Conservation (phyloP, 2,113 vertebrate species). For the Prolemur simus region DNA sequence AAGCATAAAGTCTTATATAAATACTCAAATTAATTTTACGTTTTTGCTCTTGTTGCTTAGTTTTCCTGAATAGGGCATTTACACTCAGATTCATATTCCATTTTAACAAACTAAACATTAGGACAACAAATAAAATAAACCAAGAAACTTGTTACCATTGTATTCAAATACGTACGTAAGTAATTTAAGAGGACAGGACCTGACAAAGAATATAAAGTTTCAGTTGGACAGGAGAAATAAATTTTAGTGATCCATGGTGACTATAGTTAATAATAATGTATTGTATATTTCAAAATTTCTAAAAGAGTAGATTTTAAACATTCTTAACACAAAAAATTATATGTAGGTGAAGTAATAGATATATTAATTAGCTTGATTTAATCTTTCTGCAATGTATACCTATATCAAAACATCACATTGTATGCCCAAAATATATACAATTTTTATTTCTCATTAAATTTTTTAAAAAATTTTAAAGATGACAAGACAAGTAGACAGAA, state of each 20-base stretch:
- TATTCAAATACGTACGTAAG: constrained; percentile 39
- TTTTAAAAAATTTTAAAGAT: neutral
- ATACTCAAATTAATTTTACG: constrained; percentile 4
- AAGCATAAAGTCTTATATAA: neutral
- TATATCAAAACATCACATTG: neutral
- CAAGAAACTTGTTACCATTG: neutral
- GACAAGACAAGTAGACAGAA: constrained; percentile 24
- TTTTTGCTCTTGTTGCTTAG: constrained; percentile 23
- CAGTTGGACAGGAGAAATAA: neutral
- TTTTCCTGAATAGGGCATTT: constrained; percentile 58
- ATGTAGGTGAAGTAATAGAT: neutral
- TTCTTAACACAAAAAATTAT: neutral
- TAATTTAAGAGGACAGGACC: constrained; percentile 40
- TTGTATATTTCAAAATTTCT: neutral
- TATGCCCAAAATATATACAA: neutral
- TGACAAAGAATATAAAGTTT: neutral
- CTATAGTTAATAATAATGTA: neutral
- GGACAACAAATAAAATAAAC: constrained; percentile 34
- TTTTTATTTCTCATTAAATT: neutral
- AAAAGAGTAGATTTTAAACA: neutral
- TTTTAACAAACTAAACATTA: constrained; percentile 19
- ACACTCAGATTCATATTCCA: neutral
- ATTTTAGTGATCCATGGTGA: neutral
- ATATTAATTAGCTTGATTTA: neutral
- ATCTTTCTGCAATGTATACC: neutral